phyloP scores from a whole-genome alignment of 2,797 vertebrate species.

The Xiphorhynchus erythropygius region DNA sequence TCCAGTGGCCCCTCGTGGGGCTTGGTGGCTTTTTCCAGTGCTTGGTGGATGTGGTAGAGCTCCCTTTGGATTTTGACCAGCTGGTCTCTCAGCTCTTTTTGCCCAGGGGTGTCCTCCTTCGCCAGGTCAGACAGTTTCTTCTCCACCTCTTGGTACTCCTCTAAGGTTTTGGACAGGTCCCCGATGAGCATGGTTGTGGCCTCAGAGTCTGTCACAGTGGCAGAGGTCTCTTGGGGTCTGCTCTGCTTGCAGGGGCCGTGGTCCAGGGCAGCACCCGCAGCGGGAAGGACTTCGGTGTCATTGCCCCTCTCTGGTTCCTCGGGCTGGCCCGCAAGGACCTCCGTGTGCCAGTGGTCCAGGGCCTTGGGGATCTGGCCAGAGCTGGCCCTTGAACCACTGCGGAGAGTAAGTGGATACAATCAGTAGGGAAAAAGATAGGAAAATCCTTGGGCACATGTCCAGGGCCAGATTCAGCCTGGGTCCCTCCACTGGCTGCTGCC shows the following conservation, averaged over 20 bases:
- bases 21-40: conserved; percentile 82
- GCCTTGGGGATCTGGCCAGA: conserved; percentile 58
- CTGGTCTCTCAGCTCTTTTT: conserved; percentile 89
- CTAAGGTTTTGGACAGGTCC: conserved; percentile 89
- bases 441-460: neutral
- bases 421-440: neutral
- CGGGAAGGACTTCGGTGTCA: conserved; percentile 19
- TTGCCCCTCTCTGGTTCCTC: conserved; percentile 59
- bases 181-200: conserved; percentile 79
- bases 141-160: conserved; percentile 90
- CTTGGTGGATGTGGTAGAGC: conserved; percentile 91
- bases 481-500: neutral
- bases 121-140: conserved; percentile 84
- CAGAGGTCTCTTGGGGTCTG: conserved; percentile 8
- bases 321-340: conserved; percentile 22
- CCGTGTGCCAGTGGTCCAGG: conserved; percentile 72
- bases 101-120: conserved; percentile 83
- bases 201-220: conserved; percentile 56
- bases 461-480: neutral
- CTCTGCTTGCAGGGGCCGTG: conserved; percentile 15
- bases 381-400: conserved; percentile 32
- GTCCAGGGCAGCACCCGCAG: neutral
- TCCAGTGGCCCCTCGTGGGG: conserved; percentile 88
- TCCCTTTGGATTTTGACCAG: conserved; percentile 91
- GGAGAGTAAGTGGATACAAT: neutral